These are phyloP conservation scores for Lysandra coridon DNA, from an alignment of 2,888 invertebrate genomes.

Conservation along the genomic window DNA sequence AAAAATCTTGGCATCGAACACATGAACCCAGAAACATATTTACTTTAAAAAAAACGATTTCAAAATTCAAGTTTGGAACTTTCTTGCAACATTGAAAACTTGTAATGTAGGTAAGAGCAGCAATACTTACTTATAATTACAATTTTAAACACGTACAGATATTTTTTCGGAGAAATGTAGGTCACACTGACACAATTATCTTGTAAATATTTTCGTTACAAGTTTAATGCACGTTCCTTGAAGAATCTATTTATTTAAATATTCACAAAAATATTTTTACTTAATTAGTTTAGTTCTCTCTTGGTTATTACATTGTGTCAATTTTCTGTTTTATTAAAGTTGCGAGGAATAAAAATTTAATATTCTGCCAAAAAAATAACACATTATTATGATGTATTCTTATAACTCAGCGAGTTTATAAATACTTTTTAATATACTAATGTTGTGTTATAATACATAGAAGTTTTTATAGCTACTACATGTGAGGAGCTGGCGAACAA, in stretches of 20 bases:
- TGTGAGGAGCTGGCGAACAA: too few species aligned
- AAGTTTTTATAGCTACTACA: neutral
- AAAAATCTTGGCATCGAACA: too few species aligned
- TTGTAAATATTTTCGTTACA: neutral
- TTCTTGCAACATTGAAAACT: neutral
- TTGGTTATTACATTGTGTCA: neutral
- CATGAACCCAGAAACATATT: too few species aligned
- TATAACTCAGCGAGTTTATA: too few species aligned
- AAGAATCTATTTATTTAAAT: neutral
- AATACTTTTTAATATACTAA: too few species aligned
- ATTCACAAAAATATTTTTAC: neutral
- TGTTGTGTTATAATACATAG: too few species aligned
- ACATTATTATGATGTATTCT: too few species aligned
- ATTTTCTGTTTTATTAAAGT: too few species aligned
- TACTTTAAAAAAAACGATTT: neutral
- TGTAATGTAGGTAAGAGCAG: neutral
- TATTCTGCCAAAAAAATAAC: too few species aligned
- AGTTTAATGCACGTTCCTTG: neutral
- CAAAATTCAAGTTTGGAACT: neutral
- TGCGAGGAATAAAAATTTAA: too few species aligned
- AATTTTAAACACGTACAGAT: neutral
- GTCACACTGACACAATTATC: neutral
- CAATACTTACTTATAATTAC: neutral
- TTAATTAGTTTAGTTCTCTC: neutral
- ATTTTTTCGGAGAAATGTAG: neutral